These are phyloP conservation scores for Carabus problematicus DNA, from an alignment of 2,888 invertebrate species.

Conservation along the genomic window DNA sequence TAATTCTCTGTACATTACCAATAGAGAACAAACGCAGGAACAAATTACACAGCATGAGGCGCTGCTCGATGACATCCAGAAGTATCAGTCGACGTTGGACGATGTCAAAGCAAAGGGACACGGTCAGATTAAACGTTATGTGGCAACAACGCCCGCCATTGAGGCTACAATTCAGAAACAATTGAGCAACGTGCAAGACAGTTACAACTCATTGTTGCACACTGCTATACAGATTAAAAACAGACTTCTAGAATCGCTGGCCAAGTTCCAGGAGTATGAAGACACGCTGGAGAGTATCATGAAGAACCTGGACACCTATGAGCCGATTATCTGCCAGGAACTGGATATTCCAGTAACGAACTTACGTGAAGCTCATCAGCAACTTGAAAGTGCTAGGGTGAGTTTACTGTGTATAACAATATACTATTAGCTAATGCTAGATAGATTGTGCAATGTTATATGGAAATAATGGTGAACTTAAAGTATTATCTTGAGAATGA, in stretches of 20 bases:
- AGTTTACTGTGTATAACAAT: constrained; percentile 51
- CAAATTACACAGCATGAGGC: constrained; percentile 89
- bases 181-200: constrained; percentile 89
- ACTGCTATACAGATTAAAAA: constrained; percentile 92
- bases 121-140: constrained; percentile 83
- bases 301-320: constrained; percentile 80
- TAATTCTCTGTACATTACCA: constrained; percentile 91
- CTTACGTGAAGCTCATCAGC: constrained; percentile 73
- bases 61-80: constrained; percentile 78
- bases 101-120: constrained; percentile 84
- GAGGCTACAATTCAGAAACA: constrained; percentile 83
- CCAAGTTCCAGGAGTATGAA: constrained; percentile 94
- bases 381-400: constrained; percentile 79
- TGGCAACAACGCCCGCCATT: constrained; percentile 73
- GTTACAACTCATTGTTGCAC: constrained; percentile 86
- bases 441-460: too few species aligned
- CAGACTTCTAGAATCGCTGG: constrained; percentile 84
- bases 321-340: constrained; percentile 77
- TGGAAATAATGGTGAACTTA: too few species aligned
- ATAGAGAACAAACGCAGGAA: constrained; percentile 88
- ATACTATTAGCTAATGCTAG: background rate
- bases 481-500: too few species aligned
- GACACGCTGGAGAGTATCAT: constrained; percentile 86
- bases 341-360: constrained; percentile 77
- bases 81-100: constrained; percentile 82